A percentile compares a stretch with the other conserved stretches of the same genome.
phyloP scores from a whole-genome alignment of 2,888 invertebrate species.

The Tortricodes alternella region DNA sequence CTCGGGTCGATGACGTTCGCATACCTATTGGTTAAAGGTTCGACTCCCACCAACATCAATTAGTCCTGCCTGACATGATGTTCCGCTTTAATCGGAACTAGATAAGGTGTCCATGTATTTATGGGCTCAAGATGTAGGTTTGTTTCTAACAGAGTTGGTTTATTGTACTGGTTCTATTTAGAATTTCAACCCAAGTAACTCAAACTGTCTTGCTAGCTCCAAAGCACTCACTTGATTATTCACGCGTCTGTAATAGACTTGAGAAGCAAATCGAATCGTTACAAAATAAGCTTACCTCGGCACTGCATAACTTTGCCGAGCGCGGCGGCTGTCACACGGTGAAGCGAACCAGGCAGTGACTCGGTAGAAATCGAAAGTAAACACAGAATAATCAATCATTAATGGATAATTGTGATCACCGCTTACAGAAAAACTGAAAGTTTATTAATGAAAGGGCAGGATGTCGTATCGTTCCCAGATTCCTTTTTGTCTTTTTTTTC shows the following conservation, averaged over 20 bases:
- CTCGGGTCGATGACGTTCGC: too few species aligned
- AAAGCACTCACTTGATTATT: neutral
- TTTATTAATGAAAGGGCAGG: constrained; percentile 64
- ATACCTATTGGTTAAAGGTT: too few species aligned
- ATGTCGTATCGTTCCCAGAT: constrained; percentile 64
- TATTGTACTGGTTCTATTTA: too few species aligned
- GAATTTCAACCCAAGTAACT: too few species aligned
- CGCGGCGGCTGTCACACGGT: constrained; percentile 19
- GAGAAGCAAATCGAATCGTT: neutral
- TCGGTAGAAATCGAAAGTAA: constrained; percentile 66
- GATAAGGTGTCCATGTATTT: too few species aligned
- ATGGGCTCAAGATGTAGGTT: too few species aligned
- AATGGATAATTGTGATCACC: constrained; percentile 61
- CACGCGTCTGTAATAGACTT: neutral
- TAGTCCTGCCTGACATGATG: too few species aligned
- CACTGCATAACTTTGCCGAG: constrained; percentile 5
- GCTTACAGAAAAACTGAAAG: constrained; percentile 58
- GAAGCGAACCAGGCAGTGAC: constrained; percentile 58
- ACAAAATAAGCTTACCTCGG: constrained; percentile 10
- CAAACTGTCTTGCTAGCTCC: too few species aligned
- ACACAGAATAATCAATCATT: constrained; percentile 74
- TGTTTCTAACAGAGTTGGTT: too few species aligned
- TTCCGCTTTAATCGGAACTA: too few species aligned
- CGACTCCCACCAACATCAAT: too few species aligned
- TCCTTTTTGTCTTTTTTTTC: constrained; percentile 52